A percentile compares a stretch with the other conserved stretches of the same genome.
These are phyloP conservation scores for Peribatodes rhomboidaria DNA, from an alignment of 2,888 invertebrate species.

Conservation along the genomic window DNA sequence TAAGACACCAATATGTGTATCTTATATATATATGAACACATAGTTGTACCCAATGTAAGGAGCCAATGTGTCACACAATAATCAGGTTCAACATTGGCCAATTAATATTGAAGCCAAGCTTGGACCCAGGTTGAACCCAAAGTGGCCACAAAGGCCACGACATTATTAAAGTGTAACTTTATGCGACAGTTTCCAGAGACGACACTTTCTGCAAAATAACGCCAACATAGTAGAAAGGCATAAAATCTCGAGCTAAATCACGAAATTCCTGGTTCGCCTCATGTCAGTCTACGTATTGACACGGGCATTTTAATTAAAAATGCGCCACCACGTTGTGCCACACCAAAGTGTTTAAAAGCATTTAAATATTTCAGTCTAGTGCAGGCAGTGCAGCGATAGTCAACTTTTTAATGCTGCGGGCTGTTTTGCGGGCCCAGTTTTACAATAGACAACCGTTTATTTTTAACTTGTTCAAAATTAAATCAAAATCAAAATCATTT, in stretches of 20 bases:
- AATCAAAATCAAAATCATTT: no score
- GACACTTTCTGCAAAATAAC: background rate
- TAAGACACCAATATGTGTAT: no score
- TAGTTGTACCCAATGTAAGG: no score
- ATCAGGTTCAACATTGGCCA: no score
- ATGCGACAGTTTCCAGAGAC: background rate
- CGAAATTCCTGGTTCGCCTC: conserved; percentile 18
- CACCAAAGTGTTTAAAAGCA: conserved; percentile 58
- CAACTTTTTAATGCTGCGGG: conserved; percentile 14
- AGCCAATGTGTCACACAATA: no score
- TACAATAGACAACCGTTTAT: no score
- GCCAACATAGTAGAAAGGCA: background rate
- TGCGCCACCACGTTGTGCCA: conserved; percentile 4
- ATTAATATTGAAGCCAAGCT: no score
- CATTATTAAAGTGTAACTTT: background rate
- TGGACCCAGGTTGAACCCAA: no score
- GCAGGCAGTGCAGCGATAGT: conserved; percentile 4
- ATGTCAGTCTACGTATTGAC: conserved; percentile 25
- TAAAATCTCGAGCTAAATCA: conserved; percentile 18
- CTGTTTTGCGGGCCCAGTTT: background rate
- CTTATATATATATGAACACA: no score
- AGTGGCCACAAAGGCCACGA: no score
- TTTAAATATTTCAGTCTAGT: conserved; percentile 65
- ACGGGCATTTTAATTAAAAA: conserved; percentile 35
- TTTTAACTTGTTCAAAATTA: no score